Evolutionary conservation across 2,888 invertebrate species (phyloP).

Genomic region (Smittia sp.): DNA sequence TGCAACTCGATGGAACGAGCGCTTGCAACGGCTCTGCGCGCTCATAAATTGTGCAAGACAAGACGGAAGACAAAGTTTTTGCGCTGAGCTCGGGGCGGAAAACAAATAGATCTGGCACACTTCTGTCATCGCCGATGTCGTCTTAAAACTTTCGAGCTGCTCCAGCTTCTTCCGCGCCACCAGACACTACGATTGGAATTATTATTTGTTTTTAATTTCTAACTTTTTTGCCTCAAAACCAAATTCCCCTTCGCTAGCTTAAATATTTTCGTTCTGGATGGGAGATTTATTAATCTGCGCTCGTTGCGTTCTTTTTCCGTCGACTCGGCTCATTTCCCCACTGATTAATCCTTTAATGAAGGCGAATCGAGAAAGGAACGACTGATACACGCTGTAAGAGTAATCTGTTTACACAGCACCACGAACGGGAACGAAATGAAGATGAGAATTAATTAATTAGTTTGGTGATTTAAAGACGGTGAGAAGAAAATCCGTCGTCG

Average conservation of each 20-base stretch:
- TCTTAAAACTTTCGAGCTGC: neutral
- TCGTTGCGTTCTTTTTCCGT: neutral
- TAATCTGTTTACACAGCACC: slow-evolving; percentile 29
- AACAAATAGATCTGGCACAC: slow-evolving; percentile 16
- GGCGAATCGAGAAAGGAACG: slow-evolving; percentile 6
- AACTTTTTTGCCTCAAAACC: neutral
- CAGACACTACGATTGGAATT: neutral
- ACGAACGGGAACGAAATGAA: neutral
- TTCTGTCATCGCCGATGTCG: slow-evolving; percentile 10
- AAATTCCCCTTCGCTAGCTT: neutral
- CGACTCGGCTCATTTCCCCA: neutral
- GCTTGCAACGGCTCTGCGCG: slow-evolving; percentile 2
- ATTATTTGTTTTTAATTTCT: slow-evolving; percentile 4
- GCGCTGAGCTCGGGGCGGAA: slow-evolving; percentile 2
- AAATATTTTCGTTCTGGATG: slow-evolving; percentile 34
- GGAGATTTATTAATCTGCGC: slow-evolving; percentile 37
- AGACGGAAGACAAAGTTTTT: slow-evolving; percentile 13
- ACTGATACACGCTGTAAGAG: neutral
- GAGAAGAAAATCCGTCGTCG: slow-evolving; percentile 11
- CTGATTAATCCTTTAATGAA: slow-evolving; percentile 40
- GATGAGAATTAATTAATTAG: slow-evolving; percentile 22
- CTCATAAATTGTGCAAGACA: neutral
- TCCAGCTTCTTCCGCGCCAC: neutral
- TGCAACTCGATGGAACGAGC: neutral
- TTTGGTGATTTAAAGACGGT: slow-evolving; percentile 27